Base-by-base conservation (phyloP, 2,888 invertebrate genomes). In the Phyto melanocephala region DNA sequence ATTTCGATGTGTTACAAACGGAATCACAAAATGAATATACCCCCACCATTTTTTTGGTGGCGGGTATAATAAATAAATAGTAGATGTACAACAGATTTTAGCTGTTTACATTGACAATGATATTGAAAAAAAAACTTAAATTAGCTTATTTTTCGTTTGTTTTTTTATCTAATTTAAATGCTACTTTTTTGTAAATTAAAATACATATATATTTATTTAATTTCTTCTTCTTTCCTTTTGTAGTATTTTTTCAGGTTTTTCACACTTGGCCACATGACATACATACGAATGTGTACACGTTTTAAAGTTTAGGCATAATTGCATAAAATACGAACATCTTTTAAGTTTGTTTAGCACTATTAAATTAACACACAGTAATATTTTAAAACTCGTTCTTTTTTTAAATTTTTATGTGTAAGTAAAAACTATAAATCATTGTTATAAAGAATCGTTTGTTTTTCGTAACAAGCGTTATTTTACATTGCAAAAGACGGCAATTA, bases 101-200 rank as follows among this genome's bases (percentile, higher is more conserved):
- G 20, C 10, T 50, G 54, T 60, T 20, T 22, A 33, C 50, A 68
- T 15, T 77, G 68, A 6, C 68, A 77, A 45, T 68, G 68, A 45
- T 68, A 77, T 47, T 77, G 76, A 68, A 76, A 58, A 45, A 37
- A 22, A 35, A 28, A 50, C n/a, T n/a, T 11, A 50, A 76, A 45
- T 67, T 42, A 42, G 22, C 40, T 15, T 56, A 33, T 52, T n/a
- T 15, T n/a, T 60, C n/a, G n/a, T n/a, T n/a, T 42, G 40, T 17
- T 35, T 42, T 45, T 47, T 35, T 40, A 15, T 17, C 17, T 54
- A 54, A 22, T 28, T 60, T 62, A 17, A 58, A 35, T 2, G 8
- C 33, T 45, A 42, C 45, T 37, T 37, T 20, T 47, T 45, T 13
- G 8, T 50, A 17, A n/a, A n/a, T n/a, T n/a, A n/a, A n/a, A n/a